phyloP scores from a whole-genome alignment of 2,113 vertebrate species.

The Rhodinocichla rosea region DNA sequence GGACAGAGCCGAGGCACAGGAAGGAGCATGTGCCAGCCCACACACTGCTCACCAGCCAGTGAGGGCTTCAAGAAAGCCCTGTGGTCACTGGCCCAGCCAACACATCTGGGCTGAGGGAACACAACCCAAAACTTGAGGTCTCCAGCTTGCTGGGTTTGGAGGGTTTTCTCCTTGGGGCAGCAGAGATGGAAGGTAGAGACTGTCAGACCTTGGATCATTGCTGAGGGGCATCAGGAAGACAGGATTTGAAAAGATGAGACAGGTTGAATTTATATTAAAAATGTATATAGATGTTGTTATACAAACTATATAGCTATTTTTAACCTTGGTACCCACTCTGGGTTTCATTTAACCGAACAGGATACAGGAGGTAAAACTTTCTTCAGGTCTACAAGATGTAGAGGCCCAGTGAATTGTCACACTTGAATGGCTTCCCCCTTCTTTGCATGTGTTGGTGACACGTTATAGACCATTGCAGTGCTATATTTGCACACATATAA shows the following conservation, averaged over 20 bases:
- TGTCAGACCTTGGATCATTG: not conserved
- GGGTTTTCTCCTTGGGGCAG: not conserved
- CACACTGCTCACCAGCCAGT: fast-evolving
- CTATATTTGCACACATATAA: slow-evolving; percentile 30
- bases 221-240: not conserved
- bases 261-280: not conserved
- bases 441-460: slow-evolving; percentile 51
- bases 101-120: not conserved
- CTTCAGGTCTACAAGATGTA: not conserved
- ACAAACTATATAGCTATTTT: not conserved
- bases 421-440: slow-evolving; percentile 49
- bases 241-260: not conserved
- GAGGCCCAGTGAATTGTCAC: not conserved
- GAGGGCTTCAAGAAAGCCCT: not conserved
- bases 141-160: not conserved
- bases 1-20: not conserved
- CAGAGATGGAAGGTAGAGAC: not conserved
- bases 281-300: not conserved
- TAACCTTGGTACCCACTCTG: not conserved
- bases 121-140: not conserved
- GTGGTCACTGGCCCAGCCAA: not conserved
- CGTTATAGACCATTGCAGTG: not conserved
- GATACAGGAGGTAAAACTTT: slow-evolving; percentile 11
- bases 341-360: slow-evolving; percentile 41
- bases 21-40: not conserved